Base-by-base conservation (phyloP, 64 coral and sea anemone genomes). In the Astreopora myriophthalma region DNA sequence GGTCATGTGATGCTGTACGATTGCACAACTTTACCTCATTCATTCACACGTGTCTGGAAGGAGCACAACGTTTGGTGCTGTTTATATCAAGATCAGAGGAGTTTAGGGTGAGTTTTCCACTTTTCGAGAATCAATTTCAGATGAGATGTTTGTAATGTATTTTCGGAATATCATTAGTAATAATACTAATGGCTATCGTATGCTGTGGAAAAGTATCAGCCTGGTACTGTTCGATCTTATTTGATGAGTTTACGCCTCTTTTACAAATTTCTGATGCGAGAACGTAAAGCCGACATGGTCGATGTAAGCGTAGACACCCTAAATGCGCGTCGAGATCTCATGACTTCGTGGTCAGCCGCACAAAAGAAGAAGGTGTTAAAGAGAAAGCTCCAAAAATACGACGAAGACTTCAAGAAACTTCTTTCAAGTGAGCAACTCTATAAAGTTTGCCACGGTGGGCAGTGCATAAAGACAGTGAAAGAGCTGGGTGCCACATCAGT, bases 361-460 rank as follows among this genome's bases (percentile, higher is more conserved):
- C 71, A 88, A 74, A 88, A 75, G 49, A 88, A 88, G 14, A 75
- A 88, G 22, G 42, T 71, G 7, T 24, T 88, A 20, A 88, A 88
- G 39, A 11, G 71, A 19, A 88, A 60, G 26, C 86, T 75, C 3
- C 19, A 76, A 35, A 89, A 89, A 32, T 25, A 88, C 0, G 86
- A 89, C 48, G 72, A 60, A 22, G 86, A 89, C 63, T 89, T 38
- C 52, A 63, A 24, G 19, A 89, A 89, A 63, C 16, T 77, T 3
- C 48, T 89, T 6, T 76, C 71, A 19, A 72, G 86, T 20, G 51
- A 89, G 76, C 62, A 29, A 23, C 86, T 89, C 7, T 22, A 89
- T 25, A 20, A 89, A n/a, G 73, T 76, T 2, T 89, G 86, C 51
- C 86, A 89, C 27, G 72, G 86, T 28, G 34, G 39, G 13, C 34